These are phyloP conservation scores for Campylomormyrus numenius DNA, from an alignment of 2,113 vertebrate genomes.

Conservation along the genomic window DNA sequence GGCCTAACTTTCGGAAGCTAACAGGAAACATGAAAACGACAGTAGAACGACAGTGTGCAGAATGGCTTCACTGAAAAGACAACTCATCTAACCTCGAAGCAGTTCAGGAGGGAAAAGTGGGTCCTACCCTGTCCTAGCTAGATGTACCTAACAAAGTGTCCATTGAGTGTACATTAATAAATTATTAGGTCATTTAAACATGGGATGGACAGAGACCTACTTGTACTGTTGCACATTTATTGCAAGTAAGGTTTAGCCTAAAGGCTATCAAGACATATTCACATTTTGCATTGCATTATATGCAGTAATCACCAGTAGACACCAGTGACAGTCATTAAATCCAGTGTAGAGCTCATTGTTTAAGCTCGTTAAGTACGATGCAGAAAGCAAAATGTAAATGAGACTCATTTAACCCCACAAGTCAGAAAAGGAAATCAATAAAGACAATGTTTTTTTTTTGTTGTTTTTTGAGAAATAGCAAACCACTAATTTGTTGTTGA, in stretches of 20 bases:
- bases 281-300: background rate
- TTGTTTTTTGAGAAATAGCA: background rate
- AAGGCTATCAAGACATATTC: background rate
- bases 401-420: background rate
- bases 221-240: constrained; percentile 2
- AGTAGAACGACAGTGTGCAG: background rate
- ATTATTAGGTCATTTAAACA: constrained; percentile 25
- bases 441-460: background rate
- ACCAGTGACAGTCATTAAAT: background rate
- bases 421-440: constrained; percentile 2
- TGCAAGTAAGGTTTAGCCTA: background rate
- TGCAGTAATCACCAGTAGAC: background rate
- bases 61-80: background rate
- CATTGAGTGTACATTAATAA: background rate
- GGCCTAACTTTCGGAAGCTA: background rate
- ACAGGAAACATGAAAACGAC: background rate
- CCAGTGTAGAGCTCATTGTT: background rate
- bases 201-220: constrained; percentile 5
- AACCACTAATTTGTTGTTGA: background rate
- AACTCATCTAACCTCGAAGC: background rate
- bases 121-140: background rate
- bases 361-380: background rate
- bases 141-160: background rate
- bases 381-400: background rate
- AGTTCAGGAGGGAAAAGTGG: background rate